A percentile compares a stretch with the other conserved stretches of the same genome.
These are phyloP conservation scores for Pseudococcus longispinus DNA, from an alignment of 2,888 invertebrate species.

Conservation along the genomic window DNA sequence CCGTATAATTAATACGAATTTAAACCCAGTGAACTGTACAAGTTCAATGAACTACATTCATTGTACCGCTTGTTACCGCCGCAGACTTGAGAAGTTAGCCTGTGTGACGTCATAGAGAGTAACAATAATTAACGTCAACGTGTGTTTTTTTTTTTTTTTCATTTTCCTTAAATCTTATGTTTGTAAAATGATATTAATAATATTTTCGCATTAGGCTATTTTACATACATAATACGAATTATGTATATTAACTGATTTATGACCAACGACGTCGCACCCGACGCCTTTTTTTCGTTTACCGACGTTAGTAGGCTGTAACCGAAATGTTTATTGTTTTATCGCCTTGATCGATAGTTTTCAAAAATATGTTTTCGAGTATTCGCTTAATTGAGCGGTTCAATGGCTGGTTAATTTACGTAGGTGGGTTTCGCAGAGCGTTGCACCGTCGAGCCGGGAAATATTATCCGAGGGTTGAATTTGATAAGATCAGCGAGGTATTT, in stretches of 20 bases:
- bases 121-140: constrained; percentile 33
- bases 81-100: constrained; percentile 37
- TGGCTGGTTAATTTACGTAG: constrained; percentile 8
- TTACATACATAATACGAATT: not conserved
- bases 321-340: not conserved
- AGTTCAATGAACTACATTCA: constrained; percentile 45
- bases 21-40: constrained; percentile 41
- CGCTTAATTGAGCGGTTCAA: constrained; percentile 5
- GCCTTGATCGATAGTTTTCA: not conserved
- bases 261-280: not conserved
- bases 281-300: not conserved
- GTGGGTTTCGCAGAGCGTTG: not conserved
- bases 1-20: constrained; percentile 46
- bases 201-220: not conserved
- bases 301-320: not conserved
- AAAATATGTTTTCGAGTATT: not conserved
- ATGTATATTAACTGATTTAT: not conserved
- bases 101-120: not conserved
- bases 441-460: not conserved
- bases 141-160: too few relatives aligned
- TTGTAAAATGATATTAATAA: constrained; percentile 35
- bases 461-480: not conserved
- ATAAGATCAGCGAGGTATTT: not conserved
- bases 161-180: not conserved
- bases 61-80: constrained; percentile 30